phyloP scores from a whole-genome alignment of 2,797 vertebrate genomes.

The Fringilla coelebs region DNA sequence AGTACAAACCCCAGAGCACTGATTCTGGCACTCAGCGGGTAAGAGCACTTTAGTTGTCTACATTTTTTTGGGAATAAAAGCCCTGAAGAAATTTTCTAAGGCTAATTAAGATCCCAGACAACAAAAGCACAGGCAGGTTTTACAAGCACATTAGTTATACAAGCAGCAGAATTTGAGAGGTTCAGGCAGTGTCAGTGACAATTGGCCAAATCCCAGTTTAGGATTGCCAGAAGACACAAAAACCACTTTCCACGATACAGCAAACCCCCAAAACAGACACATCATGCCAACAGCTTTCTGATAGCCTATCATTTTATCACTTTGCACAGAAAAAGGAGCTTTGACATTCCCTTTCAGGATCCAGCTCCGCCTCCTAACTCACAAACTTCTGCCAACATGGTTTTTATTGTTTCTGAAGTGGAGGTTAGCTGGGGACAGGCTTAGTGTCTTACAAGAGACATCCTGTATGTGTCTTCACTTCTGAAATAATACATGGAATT shows the following conservation, averaged over 20 bases:
- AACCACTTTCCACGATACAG: background rate
- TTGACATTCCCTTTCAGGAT: background rate
- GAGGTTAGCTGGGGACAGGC: background rate
- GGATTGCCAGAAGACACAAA: background rate
- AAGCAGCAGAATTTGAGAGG: background rate
- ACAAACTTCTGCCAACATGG: accelerated
- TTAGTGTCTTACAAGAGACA: background rate
- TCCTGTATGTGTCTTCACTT: background rate
- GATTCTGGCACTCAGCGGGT: background rate
- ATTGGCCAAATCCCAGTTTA: background rate
- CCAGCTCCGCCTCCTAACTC: background rate
- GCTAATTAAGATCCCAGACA: slow-evolving; percentile 43
- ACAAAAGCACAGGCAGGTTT: background rate
- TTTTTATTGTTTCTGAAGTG: background rate
- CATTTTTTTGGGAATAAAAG: background rate
- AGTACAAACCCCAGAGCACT: background rate
- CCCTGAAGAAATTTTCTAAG: background rate
- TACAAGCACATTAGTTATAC: background rate
- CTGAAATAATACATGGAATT: background rate
- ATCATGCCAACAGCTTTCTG: background rate
- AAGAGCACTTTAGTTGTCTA: background rate
- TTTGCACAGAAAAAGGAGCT: background rate
- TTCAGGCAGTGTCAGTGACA: background rate
- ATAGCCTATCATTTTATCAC: background rate
- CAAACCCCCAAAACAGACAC: background rate